Base-by-base conservation (phyloP, 2,888 invertebrate genomes). In the Latrodectus hesperus region DNA sequence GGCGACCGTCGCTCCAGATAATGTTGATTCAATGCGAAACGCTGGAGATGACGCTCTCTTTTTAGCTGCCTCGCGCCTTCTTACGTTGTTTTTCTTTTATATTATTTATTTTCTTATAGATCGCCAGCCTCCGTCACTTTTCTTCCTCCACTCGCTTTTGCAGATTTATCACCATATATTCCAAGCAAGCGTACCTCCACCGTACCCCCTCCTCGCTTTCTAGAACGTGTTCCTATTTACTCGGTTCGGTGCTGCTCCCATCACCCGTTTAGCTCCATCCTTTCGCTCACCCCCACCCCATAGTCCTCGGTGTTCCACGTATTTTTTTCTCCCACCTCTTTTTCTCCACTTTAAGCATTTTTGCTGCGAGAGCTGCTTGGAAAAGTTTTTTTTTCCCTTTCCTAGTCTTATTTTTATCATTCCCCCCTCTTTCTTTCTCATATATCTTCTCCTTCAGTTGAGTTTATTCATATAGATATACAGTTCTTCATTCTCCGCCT, bases 91-190 rank as follows among this genome's bases (percentile, higher is more conserved):
- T 80, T 64, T 52, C 64, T 70, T 71, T 81, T 72, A 38, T 64
- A 14, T 38, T 71, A 71, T 73, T 53, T 73, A 22, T 73, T 51
- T 60, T 16, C 53, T 16, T 38, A 60, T 60, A 60, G 60, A 60
- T 60, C 60, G 14, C n/a, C 60, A 60, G n/a, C 60, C 60, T n/a
- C 60, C 60, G 12, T n/a, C n/a, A 16, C n/a, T 60, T 60, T 60
- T 60, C 60, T 11, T 60, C 60, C 60, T 16, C 60, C 75, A 64
- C 74, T 68, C 65, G 75, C 79, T 75, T 38, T 64, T 71, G 65
- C 52, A 80, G 75, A 86, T 82, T 87, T 87, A 87, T 87, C 77
- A 82, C n/a, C 60, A 87, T 82, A 87, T 87, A 87, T 87, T 87
- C 87, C 87, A 38, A 86, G 80, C 71, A 76, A 86, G 80, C 86